Conservation (phyloP, 2,113 vertebrate genomes). For the Muscicapa adusta region DNA sequence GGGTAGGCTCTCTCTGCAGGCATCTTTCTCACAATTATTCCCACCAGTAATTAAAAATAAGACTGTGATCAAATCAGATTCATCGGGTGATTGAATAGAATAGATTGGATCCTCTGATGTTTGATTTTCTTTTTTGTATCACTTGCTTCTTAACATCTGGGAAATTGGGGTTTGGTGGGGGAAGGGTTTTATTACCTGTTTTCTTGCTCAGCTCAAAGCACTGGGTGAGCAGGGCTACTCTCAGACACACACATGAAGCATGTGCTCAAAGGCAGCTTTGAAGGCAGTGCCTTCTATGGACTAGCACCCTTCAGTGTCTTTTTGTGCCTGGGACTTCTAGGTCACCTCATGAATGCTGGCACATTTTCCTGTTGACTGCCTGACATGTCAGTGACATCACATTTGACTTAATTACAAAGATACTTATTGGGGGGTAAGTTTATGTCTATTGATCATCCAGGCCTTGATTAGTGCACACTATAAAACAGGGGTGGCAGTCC, state of each 20-base stretch:
- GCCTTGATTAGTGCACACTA: background rate
- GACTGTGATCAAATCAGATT: accelerated
- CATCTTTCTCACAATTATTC: background rate
- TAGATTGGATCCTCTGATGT: background rate
- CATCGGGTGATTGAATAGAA: background rate
- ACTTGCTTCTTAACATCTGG: background rate
- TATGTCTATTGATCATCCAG: background rate
- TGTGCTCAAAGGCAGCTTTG: background rate
- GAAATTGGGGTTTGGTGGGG: accelerated
- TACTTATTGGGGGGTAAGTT: background rate
- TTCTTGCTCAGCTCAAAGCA: background rate
- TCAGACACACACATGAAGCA: accelerated
- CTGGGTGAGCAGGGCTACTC: accelerated
- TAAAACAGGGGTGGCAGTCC: background rate
- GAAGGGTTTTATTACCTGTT: background rate
- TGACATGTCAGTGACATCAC: accelerated
- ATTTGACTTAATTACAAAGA: background rate
- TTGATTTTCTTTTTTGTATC: background rate
- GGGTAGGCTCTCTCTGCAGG: background rate
- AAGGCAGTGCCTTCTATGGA: background rate
- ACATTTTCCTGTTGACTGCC: background rate
- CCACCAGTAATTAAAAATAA: background rate
- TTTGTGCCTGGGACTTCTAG: background rate
- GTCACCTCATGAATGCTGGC: background rate
- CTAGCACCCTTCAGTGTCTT: background rate